Evolutionary conservation across 1,140 invertebrate species (phyloP).

Genomic region (Saccostrea echinata): DNA sequence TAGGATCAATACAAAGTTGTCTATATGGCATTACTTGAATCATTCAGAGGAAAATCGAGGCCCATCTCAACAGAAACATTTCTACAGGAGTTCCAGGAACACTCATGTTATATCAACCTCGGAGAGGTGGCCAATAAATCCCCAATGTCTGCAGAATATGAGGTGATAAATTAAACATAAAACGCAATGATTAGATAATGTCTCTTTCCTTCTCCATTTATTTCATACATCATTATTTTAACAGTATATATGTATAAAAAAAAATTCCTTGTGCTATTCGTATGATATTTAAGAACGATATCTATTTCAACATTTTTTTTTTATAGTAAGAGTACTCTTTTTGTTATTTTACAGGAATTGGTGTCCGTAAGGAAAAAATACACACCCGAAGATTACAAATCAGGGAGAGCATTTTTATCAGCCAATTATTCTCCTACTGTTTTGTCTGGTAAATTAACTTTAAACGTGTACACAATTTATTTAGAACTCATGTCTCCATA

Average conservation of each 20-base stretch:
- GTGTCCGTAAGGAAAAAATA: background rate
- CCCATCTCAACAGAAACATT: background rate
- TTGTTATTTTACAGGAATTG: background rate
- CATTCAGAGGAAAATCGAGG: background rate
- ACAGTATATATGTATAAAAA: background rate
- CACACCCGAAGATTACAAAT: background rate
- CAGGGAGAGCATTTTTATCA: background rate
- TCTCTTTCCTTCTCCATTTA: no score
- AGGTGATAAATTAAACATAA: background rate
- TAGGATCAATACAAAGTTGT: background rate
- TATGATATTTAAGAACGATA: background rate
- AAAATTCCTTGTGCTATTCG: background rate
- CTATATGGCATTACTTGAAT: background rate
- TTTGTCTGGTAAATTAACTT: conserved; percentile 2
- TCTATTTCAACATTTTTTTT: background rate
- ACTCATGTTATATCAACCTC: background rate
- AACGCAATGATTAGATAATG: no score
- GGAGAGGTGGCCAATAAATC: background rate
- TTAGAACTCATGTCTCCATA: no score
- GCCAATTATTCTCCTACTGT: background rate
- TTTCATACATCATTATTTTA: no score
- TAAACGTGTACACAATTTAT: no score
- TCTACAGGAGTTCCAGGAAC: background rate
- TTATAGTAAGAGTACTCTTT: background rate
- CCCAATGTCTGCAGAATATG: background rate